Evolutionary conservation across 1,140 invertebrate species (phyloP).

Genomic region (Euwallacea similis): DNA sequence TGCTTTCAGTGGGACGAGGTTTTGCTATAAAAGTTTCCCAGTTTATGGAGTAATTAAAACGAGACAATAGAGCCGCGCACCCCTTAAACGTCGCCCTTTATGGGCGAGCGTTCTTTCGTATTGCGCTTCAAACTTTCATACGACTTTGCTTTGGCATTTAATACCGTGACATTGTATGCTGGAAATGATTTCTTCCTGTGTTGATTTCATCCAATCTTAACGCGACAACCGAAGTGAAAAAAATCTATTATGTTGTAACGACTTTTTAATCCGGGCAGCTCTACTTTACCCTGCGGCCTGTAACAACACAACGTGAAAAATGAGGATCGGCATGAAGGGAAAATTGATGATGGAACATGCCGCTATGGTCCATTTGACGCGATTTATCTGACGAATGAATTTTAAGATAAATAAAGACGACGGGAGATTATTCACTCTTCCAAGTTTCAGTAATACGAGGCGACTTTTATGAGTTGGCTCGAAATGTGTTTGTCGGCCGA

Average conservation of each 20-base stretch:
- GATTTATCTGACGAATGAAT: background rate
- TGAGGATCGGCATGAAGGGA: background rate
- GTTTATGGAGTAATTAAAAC: conserved; percentile 23
- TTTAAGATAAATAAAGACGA: background rate
- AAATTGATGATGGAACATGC: background rate
- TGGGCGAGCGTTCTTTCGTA: background rate
- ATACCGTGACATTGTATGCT: no score
- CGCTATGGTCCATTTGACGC: background rate
- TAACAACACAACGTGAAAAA: background rate
- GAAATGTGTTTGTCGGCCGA: no score
- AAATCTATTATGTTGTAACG: no score
- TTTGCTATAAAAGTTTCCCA: conserved; percentile 9
- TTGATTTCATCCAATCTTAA: no score
- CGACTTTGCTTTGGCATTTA: no score
- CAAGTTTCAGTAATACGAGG: no score
- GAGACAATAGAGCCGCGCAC: conserved; percentile 4
- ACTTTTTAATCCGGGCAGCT: no score
- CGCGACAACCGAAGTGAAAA: no score
- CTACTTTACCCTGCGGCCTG: no score
- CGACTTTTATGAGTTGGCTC: no score
- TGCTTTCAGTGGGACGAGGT: conserved; percentile 5
- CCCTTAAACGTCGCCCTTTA: background rate
- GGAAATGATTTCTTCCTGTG: no score
- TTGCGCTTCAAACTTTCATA: no score
- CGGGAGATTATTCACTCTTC: background rate